Conservation (phyloP, 2,113 vertebrate genomes). For the Prolemur simus region DNA sequence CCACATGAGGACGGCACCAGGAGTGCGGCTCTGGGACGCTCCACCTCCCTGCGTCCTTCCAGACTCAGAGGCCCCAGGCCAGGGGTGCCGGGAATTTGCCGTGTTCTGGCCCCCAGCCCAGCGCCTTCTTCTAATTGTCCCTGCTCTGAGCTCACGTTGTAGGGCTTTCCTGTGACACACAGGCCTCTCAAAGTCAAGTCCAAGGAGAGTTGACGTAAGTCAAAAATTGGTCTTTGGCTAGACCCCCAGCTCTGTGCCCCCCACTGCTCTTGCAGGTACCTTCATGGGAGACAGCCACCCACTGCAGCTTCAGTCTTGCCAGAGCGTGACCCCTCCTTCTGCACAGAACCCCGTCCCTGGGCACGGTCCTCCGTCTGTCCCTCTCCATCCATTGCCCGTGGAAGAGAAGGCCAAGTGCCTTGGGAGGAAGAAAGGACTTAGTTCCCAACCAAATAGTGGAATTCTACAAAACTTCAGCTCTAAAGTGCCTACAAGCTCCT, state of each 20-base stretch:
- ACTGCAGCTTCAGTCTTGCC: not conserved
- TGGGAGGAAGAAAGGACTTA: constrained; percentile 21
- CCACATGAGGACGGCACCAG: accelerated
- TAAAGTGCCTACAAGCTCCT: constrained; percentile 55
- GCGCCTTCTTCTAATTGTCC: not conserved
- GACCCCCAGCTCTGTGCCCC: no score
- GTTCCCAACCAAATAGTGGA: not conserved
- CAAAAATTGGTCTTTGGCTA: not conserved
- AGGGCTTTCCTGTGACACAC: accelerated
- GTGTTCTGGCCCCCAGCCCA: no score
- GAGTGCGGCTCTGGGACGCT: accelerated
- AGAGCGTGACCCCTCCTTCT: not conserved
- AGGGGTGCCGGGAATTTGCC: no score
- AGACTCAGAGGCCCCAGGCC: not conserved
- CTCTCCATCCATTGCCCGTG: not conserved
- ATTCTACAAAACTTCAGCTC: constrained; percentile 66
- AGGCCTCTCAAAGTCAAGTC: not conserved
- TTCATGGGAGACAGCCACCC: accelerated
- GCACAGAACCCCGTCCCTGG: accelerated
- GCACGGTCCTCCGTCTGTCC: accelerated
- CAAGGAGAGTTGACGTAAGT: no score
- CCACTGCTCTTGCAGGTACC: no score
- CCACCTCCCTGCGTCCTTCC: not conserved
- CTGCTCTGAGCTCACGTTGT: not conserved
- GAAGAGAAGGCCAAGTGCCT: constrained; percentile 55